A percentile compares a stretch with the other conserved stretches of the same genome.
phyloP scores from a whole-genome alignment of 2,888 invertebrate genomes.

The Adineta ricciae region DNA sequence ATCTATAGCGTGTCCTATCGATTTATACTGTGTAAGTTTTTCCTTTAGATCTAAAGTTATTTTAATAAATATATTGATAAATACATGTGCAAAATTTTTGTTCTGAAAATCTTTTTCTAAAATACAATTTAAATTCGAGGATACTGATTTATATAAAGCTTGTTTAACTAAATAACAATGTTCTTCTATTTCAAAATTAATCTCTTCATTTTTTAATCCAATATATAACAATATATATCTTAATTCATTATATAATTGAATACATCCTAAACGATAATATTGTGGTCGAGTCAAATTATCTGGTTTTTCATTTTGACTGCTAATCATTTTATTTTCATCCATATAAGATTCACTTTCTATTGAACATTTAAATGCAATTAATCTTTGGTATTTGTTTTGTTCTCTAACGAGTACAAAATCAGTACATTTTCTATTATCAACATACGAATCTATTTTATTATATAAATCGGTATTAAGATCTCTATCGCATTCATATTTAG shows the following conservation, averaged over 20 bases:
- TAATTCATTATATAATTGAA: not conserved
- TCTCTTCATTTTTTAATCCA: not conserved
- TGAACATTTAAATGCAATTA: not conserved
- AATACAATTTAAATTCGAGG: not conserved
- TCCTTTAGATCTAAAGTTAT: not conserved
- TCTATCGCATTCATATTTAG: too few species aligned
- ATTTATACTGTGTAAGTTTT: not conserved
- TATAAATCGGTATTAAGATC: too few species aligned
- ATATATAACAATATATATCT: not conserved
- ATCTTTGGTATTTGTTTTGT: not conserved
- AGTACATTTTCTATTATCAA: not conserved
- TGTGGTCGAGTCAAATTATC: not conserved
- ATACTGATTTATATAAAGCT: not conserved
- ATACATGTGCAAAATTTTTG: not conserved
- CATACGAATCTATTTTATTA: not conserved
- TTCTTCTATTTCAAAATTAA: not conserved
- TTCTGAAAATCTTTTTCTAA: not conserved
- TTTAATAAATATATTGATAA: not conserved
- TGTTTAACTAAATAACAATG: conserved; percentile 10
- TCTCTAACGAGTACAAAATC: not conserved
- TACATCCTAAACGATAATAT: not conserved
- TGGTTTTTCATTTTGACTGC: not conserved
- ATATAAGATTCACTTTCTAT: not conserved
- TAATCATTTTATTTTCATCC: not conserved
- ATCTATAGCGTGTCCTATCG: not conserved